These are phyloP conservation scores for Alcis repandata DNA, from an alignment of 2,888 invertebrate species.

Conservation along the genomic window DNA sequence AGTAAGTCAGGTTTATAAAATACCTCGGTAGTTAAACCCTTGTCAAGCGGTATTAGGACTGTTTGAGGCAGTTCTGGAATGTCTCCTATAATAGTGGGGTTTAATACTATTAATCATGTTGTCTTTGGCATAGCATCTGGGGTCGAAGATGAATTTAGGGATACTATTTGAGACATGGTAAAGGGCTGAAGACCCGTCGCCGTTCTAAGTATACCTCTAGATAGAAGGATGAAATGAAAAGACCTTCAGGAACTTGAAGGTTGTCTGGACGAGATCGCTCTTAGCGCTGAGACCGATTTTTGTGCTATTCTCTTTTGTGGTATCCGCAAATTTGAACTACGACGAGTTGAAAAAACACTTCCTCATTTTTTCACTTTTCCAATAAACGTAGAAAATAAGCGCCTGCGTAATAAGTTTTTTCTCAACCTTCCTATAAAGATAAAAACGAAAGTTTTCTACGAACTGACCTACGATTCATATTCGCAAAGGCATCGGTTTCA, in stretches of 20 bases:
- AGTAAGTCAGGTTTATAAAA: not conserved
- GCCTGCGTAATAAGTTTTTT: not conserved
- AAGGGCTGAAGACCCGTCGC: too few relatives aligned
- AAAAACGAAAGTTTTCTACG: constrained; percentile 24
- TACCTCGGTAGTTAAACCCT: constrained; percentile 9
- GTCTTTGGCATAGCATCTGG: constrained; percentile 10
- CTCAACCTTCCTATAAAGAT: constrained; percentile 2
- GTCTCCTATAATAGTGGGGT: not conserved
- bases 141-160: constrained; percentile 10
- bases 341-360: too few relatives aligned
- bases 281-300: too few relatives aligned
- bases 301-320: too few relatives aligned
- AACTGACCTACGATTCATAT: constrained; percentile 12
- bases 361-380: too few relatives aligned
- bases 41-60: constrained; percentile 16
- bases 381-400: not conserved
- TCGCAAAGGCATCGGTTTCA: constrained; percentile 9
- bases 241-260: too few relatives aligned
- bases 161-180: not conserved
- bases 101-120: constrained; percentile 12
- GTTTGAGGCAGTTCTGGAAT: constrained; percentile 13
- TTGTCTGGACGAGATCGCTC: too few relatives aligned
- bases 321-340: too few relatives aligned
- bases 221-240: too few relatives aligned
- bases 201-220: too few relatives aligned